Base-by-base conservation (phyloP, 2,113 vertebrate genomes). In the Triplophysa siluroides region DNA sequence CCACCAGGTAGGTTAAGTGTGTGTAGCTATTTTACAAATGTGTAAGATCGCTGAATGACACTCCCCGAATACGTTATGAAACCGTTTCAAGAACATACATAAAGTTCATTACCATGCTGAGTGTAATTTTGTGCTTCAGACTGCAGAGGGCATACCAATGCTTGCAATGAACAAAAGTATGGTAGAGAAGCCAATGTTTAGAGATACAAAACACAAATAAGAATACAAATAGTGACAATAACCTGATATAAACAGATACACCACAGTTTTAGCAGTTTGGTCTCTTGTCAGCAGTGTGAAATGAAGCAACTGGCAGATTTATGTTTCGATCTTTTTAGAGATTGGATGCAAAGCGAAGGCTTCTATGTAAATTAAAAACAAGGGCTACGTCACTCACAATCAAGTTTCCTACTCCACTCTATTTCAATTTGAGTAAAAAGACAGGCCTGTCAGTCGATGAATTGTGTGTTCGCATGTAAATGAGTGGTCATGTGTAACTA, bases 81-180 rank as follows among this genome's bases (percentile, higher is more conserved):
- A 50, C 6, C 6, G 47, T 63, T 18, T 23, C 9, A 26, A 29
- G 12, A 63, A 29, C 61, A 63, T 18, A 16, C 18, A 29, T 13
- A 29, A 18, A 8, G 23, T 62, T 54, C 4, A 47, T 23, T 26
- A 24, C 62, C 60, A 1, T 24, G 18, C 18, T n/a, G 65, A 21
- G 26, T n/a, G 54, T 69, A 23, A 60, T 47, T 50, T 58, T 21
- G 54, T 78, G 12, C 26, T 74, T 81, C 47, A 69, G 13, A 41
- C 83, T 75, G 64, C 65, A 81, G 79, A 76, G 38, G 76, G 70
- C 79, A 79, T 54, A 65, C 68, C 33, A 12, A 21, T 26, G 43
- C 61, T 56, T 60, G 21, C 54, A 58, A 58, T 78, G 7, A 38
- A 12, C 43, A 23, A 8, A 23, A 14, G 1, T 12, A 45, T 45